Evolutionary conservation across 2,888 invertebrate genomes (phyloP).

Genomic region (Iphiclides podalirius): DNA sequence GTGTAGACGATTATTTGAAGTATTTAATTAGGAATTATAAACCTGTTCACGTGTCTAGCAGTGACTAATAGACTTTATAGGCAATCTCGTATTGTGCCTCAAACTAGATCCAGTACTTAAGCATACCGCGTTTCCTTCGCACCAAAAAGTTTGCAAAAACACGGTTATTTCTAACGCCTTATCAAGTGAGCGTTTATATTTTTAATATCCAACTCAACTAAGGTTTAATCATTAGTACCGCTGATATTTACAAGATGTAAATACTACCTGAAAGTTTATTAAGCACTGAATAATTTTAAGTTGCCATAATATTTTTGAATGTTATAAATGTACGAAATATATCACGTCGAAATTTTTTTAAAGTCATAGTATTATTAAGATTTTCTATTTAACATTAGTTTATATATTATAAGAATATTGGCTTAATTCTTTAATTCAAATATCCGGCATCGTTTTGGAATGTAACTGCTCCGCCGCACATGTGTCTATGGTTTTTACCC

Average conservation of each 20-base stretch:
- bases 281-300: too few species aligned
- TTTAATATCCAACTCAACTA: not conserved
- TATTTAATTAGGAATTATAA: constrained; percentile 1
- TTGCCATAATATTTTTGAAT: too few species aligned
- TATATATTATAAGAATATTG: not conserved
- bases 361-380: not conserved
- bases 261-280: too few species aligned
- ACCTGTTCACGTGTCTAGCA: not conserved
- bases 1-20: not conserved
- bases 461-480: not conserved
- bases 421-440: too few species aligned
- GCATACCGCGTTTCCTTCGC: constrained; percentile 17
- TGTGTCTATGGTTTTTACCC: not conserved
- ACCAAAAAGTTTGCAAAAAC: constrained; percentile 25
- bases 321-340: constrained; percentile 6
- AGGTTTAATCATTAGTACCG: too few species aligned
- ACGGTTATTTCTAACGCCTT: constrained; percentile 21
- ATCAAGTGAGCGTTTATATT: constrained; percentile 13
- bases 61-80: constrained; percentile 10
- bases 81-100: constrained; percentile 6
- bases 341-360: not conserved
- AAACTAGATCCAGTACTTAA: constrained; percentile 20
- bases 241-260: too few species aligned
- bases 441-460: not conserved
- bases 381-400: not conserved